These are phyloP conservation scores for Cheiracanthium punctorium DNA, from an alignment of 2,888 invertebrate species.

Conservation along the genomic window DNA sequence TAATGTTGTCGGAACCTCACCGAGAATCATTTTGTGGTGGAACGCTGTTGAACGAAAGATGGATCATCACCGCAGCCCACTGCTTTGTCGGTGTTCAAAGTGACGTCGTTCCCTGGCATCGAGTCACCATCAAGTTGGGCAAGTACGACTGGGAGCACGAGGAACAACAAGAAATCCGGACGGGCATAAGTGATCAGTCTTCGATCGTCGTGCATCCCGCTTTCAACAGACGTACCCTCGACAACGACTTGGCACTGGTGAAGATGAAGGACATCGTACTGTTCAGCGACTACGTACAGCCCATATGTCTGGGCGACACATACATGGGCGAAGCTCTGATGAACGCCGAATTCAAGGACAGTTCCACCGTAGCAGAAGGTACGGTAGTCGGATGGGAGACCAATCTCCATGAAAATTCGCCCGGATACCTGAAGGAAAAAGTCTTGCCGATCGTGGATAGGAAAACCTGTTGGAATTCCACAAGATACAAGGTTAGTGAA, in stretches of 20 bases:
- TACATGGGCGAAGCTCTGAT: slow-evolving; percentile 33
- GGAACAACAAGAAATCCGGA: slow-evolving; percentile 71
- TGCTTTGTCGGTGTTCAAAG: slow-evolving; percentile 70
- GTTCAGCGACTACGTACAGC: slow-evolving; percentile 72
- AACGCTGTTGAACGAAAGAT: slow-evolving; percentile 72
- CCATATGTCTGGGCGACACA: slow-evolving; percentile 72
- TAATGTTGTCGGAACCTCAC: slow-evolving; percentile 73
- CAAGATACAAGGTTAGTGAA: slow-evolving; percentile 69
- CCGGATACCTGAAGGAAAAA: slow-evolving; percentile 72
- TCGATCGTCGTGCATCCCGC: slow-evolving; percentile 72
- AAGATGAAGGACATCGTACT: slow-evolving; percentile 68
- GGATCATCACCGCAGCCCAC: slow-evolving; percentile 74
- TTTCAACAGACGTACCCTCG: slow-evolving; percentile 72
- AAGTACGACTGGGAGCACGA: slow-evolving; percentile 72
- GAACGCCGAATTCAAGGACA: no score
- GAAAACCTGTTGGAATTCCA: slow-evolving; percentile 71
- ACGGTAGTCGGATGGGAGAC: slow-evolving; percentile 73
- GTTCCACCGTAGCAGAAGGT: slow-evolving; percentile 58
- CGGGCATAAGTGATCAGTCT: slow-evolving; percentile 64
- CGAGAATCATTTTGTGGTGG: slow-evolving; percentile 73
- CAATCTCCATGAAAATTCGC: slow-evolving; percentile 71
- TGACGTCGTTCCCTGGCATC: slow-evolving; percentile 30
- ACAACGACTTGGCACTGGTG: slow-evolving; percentile 73
- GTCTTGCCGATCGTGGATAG: slow-evolving; percentile 72
- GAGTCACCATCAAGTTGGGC: slow-evolving; percentile 72